phyloP scores from a whole-genome alignment of 1,140 invertebrate species.

The Vanessa atalanta region DNA sequence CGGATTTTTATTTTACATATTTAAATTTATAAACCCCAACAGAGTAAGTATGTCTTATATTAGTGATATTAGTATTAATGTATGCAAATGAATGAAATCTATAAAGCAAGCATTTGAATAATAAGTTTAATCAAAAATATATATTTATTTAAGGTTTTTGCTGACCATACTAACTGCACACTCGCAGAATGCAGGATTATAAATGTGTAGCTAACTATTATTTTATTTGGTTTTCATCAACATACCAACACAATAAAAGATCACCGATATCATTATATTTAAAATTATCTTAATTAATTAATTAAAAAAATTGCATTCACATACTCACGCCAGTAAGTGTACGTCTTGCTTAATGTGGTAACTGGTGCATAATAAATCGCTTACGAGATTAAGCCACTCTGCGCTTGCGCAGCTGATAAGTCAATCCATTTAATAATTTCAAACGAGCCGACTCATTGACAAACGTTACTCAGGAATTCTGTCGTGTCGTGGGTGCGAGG shows the following conservation, averaged over 20 bases:
- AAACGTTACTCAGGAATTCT: neutral
- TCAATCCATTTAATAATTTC: slow-evolving; percentile 2
- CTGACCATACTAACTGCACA: too few species aligned
- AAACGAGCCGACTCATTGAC: slow-evolving; percentile 1
- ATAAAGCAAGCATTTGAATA: too few species aligned
- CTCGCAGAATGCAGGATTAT: neutral
- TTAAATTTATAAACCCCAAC: too few species aligned
- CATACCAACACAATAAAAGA: neutral
- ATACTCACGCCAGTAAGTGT: neutral
- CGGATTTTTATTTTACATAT: too few species aligned
- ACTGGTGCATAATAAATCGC: slow-evolving; percentile 37
- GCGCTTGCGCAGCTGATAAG: slow-evolving; percentile 13
- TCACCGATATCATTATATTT: neutral
- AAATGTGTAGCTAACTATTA: neutral
- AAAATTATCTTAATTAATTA: neutral
- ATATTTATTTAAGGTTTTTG: too few species aligned
- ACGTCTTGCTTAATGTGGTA: slow-evolving; percentile 12
- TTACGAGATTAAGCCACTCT: slow-evolving; percentile 21
- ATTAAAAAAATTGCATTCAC: neutral
- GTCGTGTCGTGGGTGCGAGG: neutral
- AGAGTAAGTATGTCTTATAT: too few species aligned
- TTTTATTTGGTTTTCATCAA: neutral
- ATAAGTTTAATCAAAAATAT: too few species aligned
- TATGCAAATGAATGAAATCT: too few species aligned
- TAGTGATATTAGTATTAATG: too few species aligned